Evolutionary conservation across 1,140 invertebrate genomes (phyloP), one percentile per base, ranked within the genome.

Genomic region (Amphibalanus amphitrite): DNA sequence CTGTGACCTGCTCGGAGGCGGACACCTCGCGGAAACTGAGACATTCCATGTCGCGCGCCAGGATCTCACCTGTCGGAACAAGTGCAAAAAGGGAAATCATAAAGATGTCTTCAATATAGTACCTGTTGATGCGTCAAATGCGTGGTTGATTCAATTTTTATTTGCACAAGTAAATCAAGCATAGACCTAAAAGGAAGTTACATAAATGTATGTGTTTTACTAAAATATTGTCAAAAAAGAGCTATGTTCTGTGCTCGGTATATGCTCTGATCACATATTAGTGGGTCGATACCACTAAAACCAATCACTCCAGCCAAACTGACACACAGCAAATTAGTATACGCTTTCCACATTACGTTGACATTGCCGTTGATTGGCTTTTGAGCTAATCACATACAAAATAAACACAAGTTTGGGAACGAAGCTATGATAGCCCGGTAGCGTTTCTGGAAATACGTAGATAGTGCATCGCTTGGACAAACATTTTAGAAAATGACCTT

Each of bases 21-120:
- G 90, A 88, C n/a, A 93, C 87, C 82, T 94, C 91, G n/a, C 86
- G 85, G 79, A 93, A 94, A 70, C 68, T 72, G 77, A 85, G 88
- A 79, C 90, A 92, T 76, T 93, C 91, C 74, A 89, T 89, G 77
- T 92, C 90, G 79, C 92, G 91, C 0, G 90, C 90, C 47, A 93
- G 80, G 74, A 91, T 91, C 80, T 92, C 90, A 28, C 91, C 83
- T 84, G 76, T 13, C 23, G 13, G 64, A 65, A n/a, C 64, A 65
- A 23, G 26, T n/a, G 23, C 4, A 8, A 26, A 23, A 65, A 3
- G 25, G 47, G 25, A 59, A 59, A 59, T 15, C 13, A 25, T 59
- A 59, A 59, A 59, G 25, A 59, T 25, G n/a, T n/a, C n/a, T n/a
- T n/a, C n/a, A n/a, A n/a, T n/a, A n/a, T n/a, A n/a, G n/a, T n/a